These are phyloP conservation scores for Channallabes apus DNA, from an alignment of 2,797 vertebrate genomes.

Conservation along the genomic window DNA sequence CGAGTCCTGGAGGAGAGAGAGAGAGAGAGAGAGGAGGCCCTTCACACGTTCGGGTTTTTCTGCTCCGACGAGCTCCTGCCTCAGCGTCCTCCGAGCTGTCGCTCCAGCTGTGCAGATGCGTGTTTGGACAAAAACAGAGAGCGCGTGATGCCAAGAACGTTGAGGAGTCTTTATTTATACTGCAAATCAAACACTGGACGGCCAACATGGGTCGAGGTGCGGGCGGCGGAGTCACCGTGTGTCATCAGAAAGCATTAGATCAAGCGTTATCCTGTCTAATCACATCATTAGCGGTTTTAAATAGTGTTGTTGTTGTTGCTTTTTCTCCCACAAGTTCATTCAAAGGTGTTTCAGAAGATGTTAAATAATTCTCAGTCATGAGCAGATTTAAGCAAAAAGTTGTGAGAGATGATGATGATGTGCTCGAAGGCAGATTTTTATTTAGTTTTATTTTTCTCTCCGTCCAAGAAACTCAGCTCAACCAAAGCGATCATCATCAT, in stretches of 20 bases:
- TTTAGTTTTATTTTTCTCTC: no score
- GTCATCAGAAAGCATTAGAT: not conserved
- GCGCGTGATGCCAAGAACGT: not conserved
- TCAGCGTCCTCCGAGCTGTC: slow-evolving; percentile 30
- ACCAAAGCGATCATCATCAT: not conserved
- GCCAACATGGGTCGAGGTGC: not conserved
- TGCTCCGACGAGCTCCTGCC: slow-evolving; percentile 20
- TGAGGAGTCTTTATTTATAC: slow-evolving; percentile 29
- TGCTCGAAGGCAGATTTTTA: no score
- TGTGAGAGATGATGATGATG: no score
- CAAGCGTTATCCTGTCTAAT: not conserved
- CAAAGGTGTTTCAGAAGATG: no score
- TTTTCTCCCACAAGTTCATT: not conserved
- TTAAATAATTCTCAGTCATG: not conserved
- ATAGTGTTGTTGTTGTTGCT: not conserved
- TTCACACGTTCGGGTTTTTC: not conserved
- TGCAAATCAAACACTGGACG: slow-evolving; percentile 43
- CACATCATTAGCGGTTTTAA: not conserved
- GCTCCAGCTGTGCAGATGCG: slow-evolving; percentile 46
- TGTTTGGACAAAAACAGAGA: slow-evolving; percentile 41
- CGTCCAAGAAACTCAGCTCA: not conserved
- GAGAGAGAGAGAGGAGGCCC: not conserved
- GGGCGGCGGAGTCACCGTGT: not conserved
- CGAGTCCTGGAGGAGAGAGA: not conserved
- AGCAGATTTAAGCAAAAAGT: not conserved